phyloP scores from a whole-genome alignment of 35 echinoderm and acorn worm genomes.

The Acanthaster planci region DNA sequence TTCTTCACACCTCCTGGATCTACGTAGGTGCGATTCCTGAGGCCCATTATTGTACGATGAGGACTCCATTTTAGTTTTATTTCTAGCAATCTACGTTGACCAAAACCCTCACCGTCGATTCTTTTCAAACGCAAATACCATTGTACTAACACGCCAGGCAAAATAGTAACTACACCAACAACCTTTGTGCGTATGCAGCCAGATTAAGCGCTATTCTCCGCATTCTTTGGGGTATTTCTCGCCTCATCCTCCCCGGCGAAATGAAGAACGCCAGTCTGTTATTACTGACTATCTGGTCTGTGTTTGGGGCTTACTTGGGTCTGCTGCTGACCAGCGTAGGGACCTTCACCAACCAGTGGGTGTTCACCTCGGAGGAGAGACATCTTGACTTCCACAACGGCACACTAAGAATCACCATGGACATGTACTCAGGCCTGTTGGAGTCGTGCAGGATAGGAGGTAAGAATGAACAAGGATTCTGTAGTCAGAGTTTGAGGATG shows the following conservation, averaged over 20 bases:
- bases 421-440: conserved; percentile 39
- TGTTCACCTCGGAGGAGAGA: conserved; percentile 36
- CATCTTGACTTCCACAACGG: conserved; percentile 45
- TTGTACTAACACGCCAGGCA: not conserved
- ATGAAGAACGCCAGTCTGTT: conserved; percentile 28
- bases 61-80: not conserved
- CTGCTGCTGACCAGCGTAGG: conserved; percentile 38
- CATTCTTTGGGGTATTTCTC: not conserved
- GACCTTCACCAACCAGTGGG: conserved; percentile 50
- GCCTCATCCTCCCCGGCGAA: not conserved
- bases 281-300: conserved; percentile 42
- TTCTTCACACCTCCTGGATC: conserved; percentile 6
- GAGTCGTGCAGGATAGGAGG: conserved; percentile 39
- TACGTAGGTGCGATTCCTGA: not conserved
- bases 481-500: too few relatives aligned
- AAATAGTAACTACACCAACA: not conserved
- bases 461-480: not conserved
- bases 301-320: conserved; percentile 40
- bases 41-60: not conserved
- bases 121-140: not conserved
- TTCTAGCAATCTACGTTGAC: not conserved
- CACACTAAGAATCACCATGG: conserved; percentile 28
- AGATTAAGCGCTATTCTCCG: not conserved
- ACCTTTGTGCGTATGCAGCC: not conserved
- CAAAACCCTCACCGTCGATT: not conserved